Conservation (phyloP, 2,113 vertebrate genomes). For the Chauna torquata region DNA sequence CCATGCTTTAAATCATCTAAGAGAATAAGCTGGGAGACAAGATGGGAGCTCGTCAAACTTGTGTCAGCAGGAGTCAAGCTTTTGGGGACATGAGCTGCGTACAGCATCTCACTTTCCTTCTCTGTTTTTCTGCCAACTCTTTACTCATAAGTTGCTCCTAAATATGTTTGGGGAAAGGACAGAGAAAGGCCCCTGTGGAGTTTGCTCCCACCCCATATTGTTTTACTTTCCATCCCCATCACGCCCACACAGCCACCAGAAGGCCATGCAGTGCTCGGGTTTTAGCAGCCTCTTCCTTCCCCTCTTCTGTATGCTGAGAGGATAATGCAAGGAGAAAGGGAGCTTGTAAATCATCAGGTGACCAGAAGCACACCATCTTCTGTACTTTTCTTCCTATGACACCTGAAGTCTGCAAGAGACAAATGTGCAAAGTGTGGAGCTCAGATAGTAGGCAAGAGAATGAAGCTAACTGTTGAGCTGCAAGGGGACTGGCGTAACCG, state of each 20-base stretch:
- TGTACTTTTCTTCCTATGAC: not conserved
- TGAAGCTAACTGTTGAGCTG: not conserved
- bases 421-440: accelerated
- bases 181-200: not conserved
- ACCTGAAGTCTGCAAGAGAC: not conserved
- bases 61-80: not conserved
- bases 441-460: not conserved
- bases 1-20: not conserved
- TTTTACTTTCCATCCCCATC: not conserved
- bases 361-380: not conserved
- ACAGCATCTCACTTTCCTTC: accelerated
- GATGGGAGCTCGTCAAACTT: not conserved
- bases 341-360: not conserved
- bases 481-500: not conserved
- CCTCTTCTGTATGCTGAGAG: not conserved
- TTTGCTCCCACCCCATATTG: not conserved
- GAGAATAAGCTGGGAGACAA: not conserved
- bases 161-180: not conserved
- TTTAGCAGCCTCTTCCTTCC: not conserved
- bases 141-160: not conserved
- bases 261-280: accelerated
- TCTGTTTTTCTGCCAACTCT: not conserved
- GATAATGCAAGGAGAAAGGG: not conserved
- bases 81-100: not conserved
- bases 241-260: not conserved